phyloP scores from a whole-genome alignment of 2,797 vertebrate species.

The Saguinus oedipus region DNA sequence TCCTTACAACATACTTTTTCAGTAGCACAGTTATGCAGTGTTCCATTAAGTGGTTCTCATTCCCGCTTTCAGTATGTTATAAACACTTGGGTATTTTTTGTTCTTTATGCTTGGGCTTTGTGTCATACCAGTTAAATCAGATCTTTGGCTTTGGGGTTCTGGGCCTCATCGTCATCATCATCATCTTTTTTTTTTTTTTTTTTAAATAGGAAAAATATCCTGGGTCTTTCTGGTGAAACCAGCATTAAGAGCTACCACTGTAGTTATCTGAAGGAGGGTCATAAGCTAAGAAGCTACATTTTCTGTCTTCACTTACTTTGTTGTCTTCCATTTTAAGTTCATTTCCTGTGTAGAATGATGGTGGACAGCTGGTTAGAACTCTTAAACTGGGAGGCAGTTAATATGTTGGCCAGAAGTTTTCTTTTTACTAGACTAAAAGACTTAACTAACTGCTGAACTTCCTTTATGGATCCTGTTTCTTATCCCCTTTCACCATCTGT shows the following conservation, averaged over 20 bases:
- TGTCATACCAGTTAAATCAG: neutral
- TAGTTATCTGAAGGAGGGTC: neutral
- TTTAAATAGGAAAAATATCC: neutral
- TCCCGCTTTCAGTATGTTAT: neutral
- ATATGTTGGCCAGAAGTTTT: conserved; percentile 3
- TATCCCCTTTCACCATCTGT: neutral
- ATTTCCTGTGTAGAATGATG: neutral
- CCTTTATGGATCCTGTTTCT: neutral
- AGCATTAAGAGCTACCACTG: neutral
- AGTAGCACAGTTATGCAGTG: neutral
- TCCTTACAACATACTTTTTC: neutral
- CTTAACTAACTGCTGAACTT: neutral
- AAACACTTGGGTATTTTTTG: neutral
- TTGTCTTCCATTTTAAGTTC: neutral
- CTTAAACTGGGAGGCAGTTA: neutral
- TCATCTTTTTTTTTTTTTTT: neutral
- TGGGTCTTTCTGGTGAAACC: neutral
- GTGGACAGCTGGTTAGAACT: conserved; percentile 11
- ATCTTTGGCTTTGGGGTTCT: neutral
- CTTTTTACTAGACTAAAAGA: conserved; percentile 15
- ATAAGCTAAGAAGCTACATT: neutral
- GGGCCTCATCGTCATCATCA: neutral
- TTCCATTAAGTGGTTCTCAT: neutral
- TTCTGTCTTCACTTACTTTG: conserved; percentile 14
- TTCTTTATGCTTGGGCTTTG: neutral